Evolutionary conservation across 2,113 vertebrate species (phyloP).

Genomic region (Bambusicola thoracicus): DNA sequence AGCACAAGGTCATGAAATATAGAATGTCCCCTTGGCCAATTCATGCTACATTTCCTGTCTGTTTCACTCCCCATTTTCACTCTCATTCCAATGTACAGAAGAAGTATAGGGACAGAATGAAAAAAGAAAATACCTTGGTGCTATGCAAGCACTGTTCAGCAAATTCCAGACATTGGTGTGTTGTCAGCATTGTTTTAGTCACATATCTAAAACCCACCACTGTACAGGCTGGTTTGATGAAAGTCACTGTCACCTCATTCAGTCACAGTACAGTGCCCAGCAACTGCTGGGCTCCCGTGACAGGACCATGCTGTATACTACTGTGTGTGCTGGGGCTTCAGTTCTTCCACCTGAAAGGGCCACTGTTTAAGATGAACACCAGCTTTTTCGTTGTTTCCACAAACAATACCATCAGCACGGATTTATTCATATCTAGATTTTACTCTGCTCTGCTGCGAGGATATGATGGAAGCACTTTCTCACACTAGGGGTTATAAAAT

Average conservation of each 20-base stretch:
- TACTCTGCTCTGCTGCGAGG: neutral
- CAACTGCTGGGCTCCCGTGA: neutral
- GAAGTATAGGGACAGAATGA: neutral
- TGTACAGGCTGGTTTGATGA: neutral
- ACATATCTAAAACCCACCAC: neutral
- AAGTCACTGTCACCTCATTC: neutral
- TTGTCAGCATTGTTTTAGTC: neutral
- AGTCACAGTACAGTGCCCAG: neutral
- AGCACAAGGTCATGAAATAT: neutral
- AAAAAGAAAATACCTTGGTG: neutral
- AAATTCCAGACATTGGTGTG: fast-evolving
- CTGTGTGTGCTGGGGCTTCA: fast-evolving
- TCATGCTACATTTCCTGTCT: neutral
- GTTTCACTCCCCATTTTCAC: neutral
- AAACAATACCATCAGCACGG: neutral
- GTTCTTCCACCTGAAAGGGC: neutral
- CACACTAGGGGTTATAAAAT: no score
- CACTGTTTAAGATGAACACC: neutral
- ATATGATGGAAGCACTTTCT: neutral
- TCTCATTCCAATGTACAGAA: fast-evolving
- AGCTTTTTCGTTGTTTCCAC: neutral
- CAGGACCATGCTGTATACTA: no score
- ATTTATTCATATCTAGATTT: neutral
- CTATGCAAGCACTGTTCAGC: neutral
- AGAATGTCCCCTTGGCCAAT: neutral